These are phyloP conservation scores for Drosophila mimetica DNA, from an alignment of 2,888 invertebrate species.

Conservation along the genomic window DNA sequence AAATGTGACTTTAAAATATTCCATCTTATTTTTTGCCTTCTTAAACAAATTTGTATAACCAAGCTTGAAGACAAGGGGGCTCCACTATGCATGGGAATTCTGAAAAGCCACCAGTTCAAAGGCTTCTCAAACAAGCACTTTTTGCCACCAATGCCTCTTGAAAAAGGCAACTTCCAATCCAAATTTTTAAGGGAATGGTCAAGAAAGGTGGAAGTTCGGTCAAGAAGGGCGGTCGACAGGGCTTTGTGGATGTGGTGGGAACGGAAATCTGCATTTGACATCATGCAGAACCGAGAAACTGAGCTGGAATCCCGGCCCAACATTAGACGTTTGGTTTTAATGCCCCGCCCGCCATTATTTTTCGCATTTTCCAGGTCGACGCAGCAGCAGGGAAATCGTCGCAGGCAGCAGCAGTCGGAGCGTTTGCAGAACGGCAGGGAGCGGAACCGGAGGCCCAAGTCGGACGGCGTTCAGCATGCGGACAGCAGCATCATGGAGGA, in stretches of 20 bases:
- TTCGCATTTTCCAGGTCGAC: slow-evolving; percentile 65
- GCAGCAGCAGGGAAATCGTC: slow-evolving; percentile 76
- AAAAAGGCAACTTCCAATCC: slow-evolving; percentile 23
- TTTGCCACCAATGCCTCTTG: not conserved
- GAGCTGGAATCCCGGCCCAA: slow-evolving; percentile 7
- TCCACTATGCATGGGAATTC: too few species aligned
- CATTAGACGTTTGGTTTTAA: slow-evolving; percentile 39
- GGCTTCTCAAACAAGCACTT: slow-evolving; percentile 5
- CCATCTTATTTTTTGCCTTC: too few species aligned
- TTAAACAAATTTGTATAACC: too few species aligned
- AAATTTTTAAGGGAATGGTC: too few species aligned
- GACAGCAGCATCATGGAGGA: slow-evolving; percentile 84
- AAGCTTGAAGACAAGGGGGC: too few species aligned
- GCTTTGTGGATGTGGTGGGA: slow-evolving; percentile 44
- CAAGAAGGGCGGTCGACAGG: slow-evolving; percentile 23
- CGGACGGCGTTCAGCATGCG: slow-evolving; percentile 83
- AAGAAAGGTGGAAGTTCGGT: not conserved
- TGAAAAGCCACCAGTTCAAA: slow-evolving; percentile 2
- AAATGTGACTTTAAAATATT: too few species aligned
- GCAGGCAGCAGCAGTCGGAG: slow-evolving; percentile 78
- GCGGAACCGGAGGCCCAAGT: slow-evolving; percentile 82
- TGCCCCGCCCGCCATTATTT: slow-evolving; percentile 21
- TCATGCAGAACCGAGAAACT: slow-evolving; percentile 35
- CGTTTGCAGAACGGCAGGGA: slow-evolving; percentile 79
- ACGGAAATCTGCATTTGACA: slow-evolving; percentile 60